Evolutionary conservation across 2,113 vertebrate genomes (phyloP).

Genomic region (Chamaea fasciata): DNA sequence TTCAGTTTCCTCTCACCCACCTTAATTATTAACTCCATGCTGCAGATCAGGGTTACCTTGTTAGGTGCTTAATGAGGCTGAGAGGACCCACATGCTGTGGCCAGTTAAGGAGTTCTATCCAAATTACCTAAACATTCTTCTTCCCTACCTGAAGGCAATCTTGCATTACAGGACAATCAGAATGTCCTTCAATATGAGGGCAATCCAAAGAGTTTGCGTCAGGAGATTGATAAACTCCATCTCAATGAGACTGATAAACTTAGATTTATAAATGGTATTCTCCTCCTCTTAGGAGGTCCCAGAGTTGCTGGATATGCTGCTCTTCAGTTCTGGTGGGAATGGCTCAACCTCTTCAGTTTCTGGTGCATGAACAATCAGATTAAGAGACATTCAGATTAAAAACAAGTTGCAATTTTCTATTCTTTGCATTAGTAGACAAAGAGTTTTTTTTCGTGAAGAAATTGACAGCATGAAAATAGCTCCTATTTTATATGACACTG

Average conservation of each 20-base stretch:
- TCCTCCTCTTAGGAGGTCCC: neutral
- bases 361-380: neutral
- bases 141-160: neutral
- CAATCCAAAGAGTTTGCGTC: neutral
- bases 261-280: neutral
- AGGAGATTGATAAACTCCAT: neutral
- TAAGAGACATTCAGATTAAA: neutral
- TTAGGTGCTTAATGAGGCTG: neutral
- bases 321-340: neutral
- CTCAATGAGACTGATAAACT: neutral
- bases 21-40: neutral
- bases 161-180: neutral
- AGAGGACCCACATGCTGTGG: neutral
- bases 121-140: neutral
- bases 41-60: neutral
- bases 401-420: neutral
- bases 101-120: neutral
- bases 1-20: neutral
- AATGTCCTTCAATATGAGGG: neutral
- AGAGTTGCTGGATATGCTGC: neutral
- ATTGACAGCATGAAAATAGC: neutral
- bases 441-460: neutral
- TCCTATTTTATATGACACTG: neutral
- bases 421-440: neutral
- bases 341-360: neutral